These are phyloP conservation scores for Pecten maximus DNA, from an alignment of 2,888 invertebrate species.

Conservation along the genomic window DNA sequence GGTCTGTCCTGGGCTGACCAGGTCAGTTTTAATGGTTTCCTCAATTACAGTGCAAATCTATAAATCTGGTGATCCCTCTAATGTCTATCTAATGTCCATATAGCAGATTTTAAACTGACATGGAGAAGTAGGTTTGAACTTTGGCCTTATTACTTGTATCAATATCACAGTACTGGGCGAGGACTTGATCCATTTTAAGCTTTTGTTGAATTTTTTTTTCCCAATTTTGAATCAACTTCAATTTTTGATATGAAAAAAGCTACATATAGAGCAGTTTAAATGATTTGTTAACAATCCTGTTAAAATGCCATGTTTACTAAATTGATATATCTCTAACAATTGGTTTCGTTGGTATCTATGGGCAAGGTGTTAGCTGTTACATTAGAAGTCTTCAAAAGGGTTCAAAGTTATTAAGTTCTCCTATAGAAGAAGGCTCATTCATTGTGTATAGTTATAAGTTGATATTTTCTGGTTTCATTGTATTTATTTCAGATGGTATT, in stretches of 20 bases:
- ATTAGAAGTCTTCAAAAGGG: not conserved
- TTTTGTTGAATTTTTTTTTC: not conserved
- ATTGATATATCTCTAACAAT: not conserved
- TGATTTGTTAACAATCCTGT: not conserved
- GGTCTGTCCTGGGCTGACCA: not conserved
- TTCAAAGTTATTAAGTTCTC: not conserved
- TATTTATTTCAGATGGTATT: not conserved
- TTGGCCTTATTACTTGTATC: not conserved
- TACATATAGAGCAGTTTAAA: not conserved
- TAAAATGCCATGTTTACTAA: not conserved
- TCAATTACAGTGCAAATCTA: slow-evolving; percentile 4
- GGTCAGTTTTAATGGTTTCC: not conserved
- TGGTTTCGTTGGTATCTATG: not conserved
- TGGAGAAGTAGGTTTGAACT: not conserved
- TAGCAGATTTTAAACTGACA: not conserved
- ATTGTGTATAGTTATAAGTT: not conserved
- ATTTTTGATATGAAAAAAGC: not conserved
- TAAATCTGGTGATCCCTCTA: not conserved
- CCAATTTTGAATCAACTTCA: not conserved
- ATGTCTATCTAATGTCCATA: not conserved
- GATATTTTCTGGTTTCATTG: not conserved
- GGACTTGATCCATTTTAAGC: not conserved
- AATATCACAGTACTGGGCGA: not conserved
- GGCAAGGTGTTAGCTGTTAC: not conserved
- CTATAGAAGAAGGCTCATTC: not conserved